Evolutionary conservation across 2,797 vertebrate species (phyloP).

Genomic region (Acrossocheilus fasciatus): DNA sequence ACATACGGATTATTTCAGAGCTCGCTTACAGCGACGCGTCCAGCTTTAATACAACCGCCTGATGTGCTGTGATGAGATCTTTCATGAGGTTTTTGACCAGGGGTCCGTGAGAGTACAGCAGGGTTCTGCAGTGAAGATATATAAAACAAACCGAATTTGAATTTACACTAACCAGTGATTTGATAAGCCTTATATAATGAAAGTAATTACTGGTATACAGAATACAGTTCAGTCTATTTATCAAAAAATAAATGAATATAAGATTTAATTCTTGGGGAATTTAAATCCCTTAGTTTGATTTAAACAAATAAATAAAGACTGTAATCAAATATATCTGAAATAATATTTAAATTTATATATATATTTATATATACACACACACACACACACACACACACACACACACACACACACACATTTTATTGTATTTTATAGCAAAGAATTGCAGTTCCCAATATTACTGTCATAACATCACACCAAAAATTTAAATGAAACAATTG

Average conservation of each 20-base stretch:
- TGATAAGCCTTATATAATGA: not conserved
- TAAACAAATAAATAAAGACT: too few species aligned
- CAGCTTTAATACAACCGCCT: not conserved
- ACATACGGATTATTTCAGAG: not conserved
- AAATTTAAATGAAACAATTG: too few species aligned
- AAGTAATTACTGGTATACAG: not conserved
- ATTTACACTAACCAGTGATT: not conserved
- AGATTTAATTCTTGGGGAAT: not conserved
- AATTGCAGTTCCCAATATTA: too few species aligned
- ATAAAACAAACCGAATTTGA: not conserved
- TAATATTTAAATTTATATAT: not conserved
- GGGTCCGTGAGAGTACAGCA: not conserved
- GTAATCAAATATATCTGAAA: too few species aligned
- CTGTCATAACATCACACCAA: too few species aligned
- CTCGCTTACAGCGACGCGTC: not conserved
- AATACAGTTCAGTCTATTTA: not conserved
- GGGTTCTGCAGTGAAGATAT: not conserved
- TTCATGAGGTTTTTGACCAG: not conserved
- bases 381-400: too few species aligned
- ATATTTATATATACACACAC: too few species aligned
- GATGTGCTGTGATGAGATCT: not conserved
- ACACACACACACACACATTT: too few species aligned
- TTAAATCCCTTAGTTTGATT: not conserved
- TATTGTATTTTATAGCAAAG: too few species aligned
- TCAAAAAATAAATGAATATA: conserved; percentile 4